Base-by-base conservation (phyloP, 2,113 vertebrate genomes). In the Lophochroa leadbeateri region DNA sequence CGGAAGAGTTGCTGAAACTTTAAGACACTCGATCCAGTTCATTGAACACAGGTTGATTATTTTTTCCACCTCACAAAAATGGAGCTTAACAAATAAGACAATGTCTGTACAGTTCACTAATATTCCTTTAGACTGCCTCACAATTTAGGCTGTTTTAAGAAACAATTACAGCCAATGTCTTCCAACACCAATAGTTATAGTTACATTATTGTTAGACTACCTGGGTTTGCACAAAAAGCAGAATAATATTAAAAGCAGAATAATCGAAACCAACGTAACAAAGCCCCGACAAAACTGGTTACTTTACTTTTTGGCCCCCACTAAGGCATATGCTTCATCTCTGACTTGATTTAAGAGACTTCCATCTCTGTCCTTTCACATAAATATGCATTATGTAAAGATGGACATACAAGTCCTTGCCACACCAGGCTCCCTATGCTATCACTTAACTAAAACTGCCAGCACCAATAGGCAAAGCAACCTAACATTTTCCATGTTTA, bases 121-220 rank as follows among this genome's bases (percentile, higher is more conserved):
- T 31, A 8, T 67, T 86, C 58, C 27, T 77, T 74, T 28, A 61
- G 28, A 37, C 11, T 46, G 8, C 19, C 14, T 86, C 49, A 29
- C 60, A 82, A 28, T 53, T n/a, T 31, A 37, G 58, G 44, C 28
- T 82, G 11, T 25, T 81, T 37, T 29, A 78, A 84, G 37, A 52
- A 78, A 52, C 5, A 11, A 31, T 90, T 50, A 28, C 11, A 88
- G 50, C 4, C 65, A 63, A 10, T 37, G 25, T 23, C 28, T 84
- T 81, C 35, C 50, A 70, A 53, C 7, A 65, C 23, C 44, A 58
- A 13, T 2, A 3, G 3, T 27, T 58, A 37, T 0, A 1, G 2
- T 17, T 85, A 47, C 12, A 18, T 57, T 72, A 25, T 7, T 7
- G 18, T 39, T 79, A 80, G 20, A 61, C 13, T 53, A 76, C 18